Base-by-base conservation (phyloP, 1,140 invertebrate species). In the Drosophila tsacasi region DNA sequence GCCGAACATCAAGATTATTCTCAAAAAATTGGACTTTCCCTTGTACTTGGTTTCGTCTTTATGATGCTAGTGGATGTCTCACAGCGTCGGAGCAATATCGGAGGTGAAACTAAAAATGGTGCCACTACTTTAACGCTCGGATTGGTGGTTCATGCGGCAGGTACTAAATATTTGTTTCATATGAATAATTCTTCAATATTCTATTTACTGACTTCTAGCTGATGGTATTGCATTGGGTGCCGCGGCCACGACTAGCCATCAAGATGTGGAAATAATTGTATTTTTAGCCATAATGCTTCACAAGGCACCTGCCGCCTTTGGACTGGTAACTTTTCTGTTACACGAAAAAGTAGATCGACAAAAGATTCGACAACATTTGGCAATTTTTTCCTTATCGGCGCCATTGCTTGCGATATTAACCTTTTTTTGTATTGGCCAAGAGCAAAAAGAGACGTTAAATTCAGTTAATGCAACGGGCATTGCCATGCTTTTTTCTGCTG, bases 281-380 rank as follows among this genome's bases (percentile, higher is more conserved):
- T 99, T 99, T 93, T 93, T 99, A 39, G 99, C 99, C 27, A 99
- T 99, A 75, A 99, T 99, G 98, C 94, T 99, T 17, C 99, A 99
- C 91, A 99, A 99, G 94, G 98, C 98, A 15, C 99, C 99, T 6
- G 98, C 99, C 27, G 98, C 99, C 9, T 99, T 99, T 95, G 99
- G 99, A 39, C 94, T 99, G 3, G 98, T 99, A 15, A 99, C 98
- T 35, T 99, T 99, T 93, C 94, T 99, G 54, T 93, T 99, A 66
- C 98, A 99, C 92, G 98, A 98, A 93, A 98, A 98, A 5, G 95
- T 99, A 12, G 98, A 99, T 76, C 94, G 95, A 89, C 95, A 90
- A 76, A 95, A 96, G 79, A 99, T 99, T 81, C 94, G 97, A 42
- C 96, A 95, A 86, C 98, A 99, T 94, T 94, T 99, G 30, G 93